Percentiles rank a stretch among this genome's conserved stretches.
phyloP scores from a whole-genome alignment of 2,888 invertebrate species.

The Pandemis corylana region DNA sequence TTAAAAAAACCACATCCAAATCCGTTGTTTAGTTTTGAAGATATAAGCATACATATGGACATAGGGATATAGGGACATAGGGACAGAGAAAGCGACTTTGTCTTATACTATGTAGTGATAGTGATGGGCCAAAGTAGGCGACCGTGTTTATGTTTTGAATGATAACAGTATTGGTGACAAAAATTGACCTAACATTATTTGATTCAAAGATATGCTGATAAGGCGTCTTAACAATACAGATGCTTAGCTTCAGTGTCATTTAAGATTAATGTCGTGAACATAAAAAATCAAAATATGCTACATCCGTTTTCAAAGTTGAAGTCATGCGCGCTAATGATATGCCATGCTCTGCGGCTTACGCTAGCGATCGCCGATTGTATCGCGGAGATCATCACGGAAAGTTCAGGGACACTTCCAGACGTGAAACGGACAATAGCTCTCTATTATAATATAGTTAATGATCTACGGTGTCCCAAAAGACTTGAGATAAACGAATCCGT shows the following conservation, averaged over 20 bases:
- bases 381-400: conserved; percentile 21
- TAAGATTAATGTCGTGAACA: conserved; percentile 5
- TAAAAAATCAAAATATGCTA: conserved; percentile 8
- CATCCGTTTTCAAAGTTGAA: conserved; percentile 11
- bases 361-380: conserved; percentile 8
- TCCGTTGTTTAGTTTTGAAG: too few species aligned
- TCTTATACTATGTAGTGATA: too few species aligned
- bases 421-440: conserved; percentile 10
- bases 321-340: conserved; percentile 17
- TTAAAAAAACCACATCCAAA: too few species aligned
- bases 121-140: too few species aligned
- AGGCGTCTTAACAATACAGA: neutral
- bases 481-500: neutral
- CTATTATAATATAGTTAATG: neutral
- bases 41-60: too few species aligned
- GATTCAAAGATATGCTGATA: neutral
- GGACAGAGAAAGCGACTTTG: too few species aligned
- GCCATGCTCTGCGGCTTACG: conserved; percentile 21
- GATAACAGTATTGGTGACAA: too few species aligned
- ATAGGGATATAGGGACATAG: too few species aligned
- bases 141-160: too few species aligned
- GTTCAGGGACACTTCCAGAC: conserved; percentile 10
- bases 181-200: neutral
- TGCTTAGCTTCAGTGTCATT: neutral
- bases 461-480: neutral